These are phyloP conservation scores for Fragum whitleyi DNA, from an alignment of 2,888 invertebrate genomes.

Conservation along the genomic window DNA sequence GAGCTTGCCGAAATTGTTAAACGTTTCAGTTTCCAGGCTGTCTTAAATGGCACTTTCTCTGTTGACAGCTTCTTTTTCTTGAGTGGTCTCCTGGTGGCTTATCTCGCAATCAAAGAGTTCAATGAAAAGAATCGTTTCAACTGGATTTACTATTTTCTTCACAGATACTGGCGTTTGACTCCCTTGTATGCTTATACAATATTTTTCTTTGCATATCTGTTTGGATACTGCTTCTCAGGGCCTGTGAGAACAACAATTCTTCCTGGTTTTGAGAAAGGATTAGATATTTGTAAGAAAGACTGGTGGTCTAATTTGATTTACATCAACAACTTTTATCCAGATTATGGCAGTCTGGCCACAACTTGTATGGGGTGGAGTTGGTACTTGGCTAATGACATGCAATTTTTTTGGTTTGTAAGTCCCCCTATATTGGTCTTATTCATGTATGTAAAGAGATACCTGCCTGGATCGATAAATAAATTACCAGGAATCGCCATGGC, in stretches of 20 bases:
- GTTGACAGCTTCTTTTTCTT: constrained; percentile 83
- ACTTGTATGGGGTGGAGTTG: constrained; percentile 72
- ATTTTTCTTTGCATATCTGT: constrained; percentile 56
- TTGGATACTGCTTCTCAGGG: constrained; percentile 44
- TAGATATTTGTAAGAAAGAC: constrained; percentile 70
- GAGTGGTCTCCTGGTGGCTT: constrained; percentile 65
- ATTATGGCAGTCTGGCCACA: constrained; percentile 57
- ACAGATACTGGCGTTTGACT: constrained; percentile 66
- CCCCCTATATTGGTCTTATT: constrained; percentile 61
- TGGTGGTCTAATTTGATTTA: constrained; percentile 82
- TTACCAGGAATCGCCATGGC: not conserved
- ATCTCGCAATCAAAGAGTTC: constrained; percentile 58
- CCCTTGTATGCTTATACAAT: constrained; percentile 67
- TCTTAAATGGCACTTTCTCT: constrained; percentile 79
- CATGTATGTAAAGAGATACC: not conserved
- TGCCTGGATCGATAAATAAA: not conserved
- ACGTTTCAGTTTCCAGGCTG: constrained; percentile 74
- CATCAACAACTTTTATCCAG: constrained; percentile 78
- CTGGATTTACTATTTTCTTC: constrained; percentile 59
- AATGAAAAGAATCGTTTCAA: constrained; percentile 43
- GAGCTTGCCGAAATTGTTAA: constrained; percentile 38
- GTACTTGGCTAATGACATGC: constrained; percentile 81
- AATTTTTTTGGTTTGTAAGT: constrained; percentile 73
- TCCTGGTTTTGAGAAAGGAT: not conserved
- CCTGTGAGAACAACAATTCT: constrained; percentile 27